Evolutionary conservation across 2,888 invertebrate genomes (phyloP).

Genomic region (Cheilosia grossa): DNA sequence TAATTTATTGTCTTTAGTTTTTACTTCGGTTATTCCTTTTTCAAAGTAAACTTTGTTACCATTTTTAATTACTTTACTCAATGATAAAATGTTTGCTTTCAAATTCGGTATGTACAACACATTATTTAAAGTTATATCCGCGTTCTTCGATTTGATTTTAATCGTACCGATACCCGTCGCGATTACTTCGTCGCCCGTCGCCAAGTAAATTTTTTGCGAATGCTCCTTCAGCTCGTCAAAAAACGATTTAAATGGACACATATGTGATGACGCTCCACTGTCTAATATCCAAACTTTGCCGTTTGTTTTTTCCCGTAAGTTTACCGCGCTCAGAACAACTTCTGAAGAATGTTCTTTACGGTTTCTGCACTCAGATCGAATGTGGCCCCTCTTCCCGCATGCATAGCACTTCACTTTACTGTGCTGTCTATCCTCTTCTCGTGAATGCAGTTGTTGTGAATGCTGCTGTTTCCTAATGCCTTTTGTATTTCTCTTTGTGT

Average conservation of each 20-base stretch:
- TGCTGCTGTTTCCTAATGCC: background rate
- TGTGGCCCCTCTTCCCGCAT: constrained; percentile 39
- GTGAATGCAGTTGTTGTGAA: background rate
- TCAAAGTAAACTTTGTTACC: too few species aligned
- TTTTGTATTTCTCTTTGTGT: background rate
- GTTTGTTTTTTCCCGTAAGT: too few species aligned
- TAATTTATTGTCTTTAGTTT: constrained; percentile 14
- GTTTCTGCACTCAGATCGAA: constrained; percentile 28
- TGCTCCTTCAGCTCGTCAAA: constrained; percentile 2
- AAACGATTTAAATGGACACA: constrained; percentile 11
- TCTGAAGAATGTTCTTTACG: too few species aligned
- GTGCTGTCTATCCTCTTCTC: background rate
- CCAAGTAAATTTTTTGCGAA: constrained; percentile 2
- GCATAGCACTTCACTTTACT: constrained; percentile 38
- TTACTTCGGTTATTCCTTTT: background rate
- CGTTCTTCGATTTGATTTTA: constrained; percentile 20
- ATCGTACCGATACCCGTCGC: constrained; percentile 33
- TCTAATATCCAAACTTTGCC: constrained; percentile 39
- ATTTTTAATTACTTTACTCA: constrained; percentile 4
- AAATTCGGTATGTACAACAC: constrained; percentile 6
- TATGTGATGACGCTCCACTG: constrained; percentile 37
- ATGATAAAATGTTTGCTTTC: constrained; percentile 8
- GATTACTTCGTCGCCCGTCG: constrained; percentile 32
- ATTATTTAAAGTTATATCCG: constrained; percentile 21
- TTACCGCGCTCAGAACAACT: too few species aligned